These are phyloP conservation scores for Adela reaumurella DNA, from an alignment of 2,888 invertebrate genomes.

Conservation along the genomic window DNA sequence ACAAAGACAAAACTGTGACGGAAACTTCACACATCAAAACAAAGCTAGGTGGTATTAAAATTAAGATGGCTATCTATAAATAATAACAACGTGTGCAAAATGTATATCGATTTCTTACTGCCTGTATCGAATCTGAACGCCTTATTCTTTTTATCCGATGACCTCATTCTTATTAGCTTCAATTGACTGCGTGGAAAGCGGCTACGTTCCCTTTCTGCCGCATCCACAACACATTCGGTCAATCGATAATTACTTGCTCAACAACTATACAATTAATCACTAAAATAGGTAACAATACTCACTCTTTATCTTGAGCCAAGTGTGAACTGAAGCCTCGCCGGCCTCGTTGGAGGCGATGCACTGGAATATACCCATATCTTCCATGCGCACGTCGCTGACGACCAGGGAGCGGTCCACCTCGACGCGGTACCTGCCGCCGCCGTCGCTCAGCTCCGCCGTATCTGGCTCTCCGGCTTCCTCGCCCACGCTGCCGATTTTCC, in stretches of 20 bases:
- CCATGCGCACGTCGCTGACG: slow-evolving; percentile 74
- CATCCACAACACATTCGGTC: slow-evolving; percentile 14
- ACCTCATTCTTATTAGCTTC: slow-evolving; percentile 63
- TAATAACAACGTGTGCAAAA: slow-evolving; percentile 1
- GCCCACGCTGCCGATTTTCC: slow-evolving; percentile 44
- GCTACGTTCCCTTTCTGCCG: slow-evolving; percentile 42
- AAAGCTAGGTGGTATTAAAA: slow-evolving; percentile 1
- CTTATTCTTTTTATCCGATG: slow-evolving; percentile 53
- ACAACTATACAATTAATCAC: not conserved
- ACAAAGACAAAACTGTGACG: too few relatives aligned
- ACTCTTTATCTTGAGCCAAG: slow-evolving; percentile 95
- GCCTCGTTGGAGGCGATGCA: slow-evolving; percentile 89
- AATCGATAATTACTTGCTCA: slow-evolving; percentile 2
- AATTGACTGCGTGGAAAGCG: slow-evolving; percentile 57
- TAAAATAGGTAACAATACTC: slow-evolving; percentile 49
- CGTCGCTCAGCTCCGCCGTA: slow-evolving; percentile 35
- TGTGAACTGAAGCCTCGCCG: slow-evolving; percentile 84
- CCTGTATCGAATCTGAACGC: slow-evolving; percentile 61
- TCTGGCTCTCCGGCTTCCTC: slow-evolving; percentile 37
- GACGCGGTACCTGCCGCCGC: slow-evolving; percentile 65
- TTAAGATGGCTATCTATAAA: slow-evolving; percentile 6
- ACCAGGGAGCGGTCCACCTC: slow-evolving; percentile 79
- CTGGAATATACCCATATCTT: slow-evolving; percentile 93
- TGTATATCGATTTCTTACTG: slow-evolving; percentile 36
- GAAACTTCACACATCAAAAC: slow-evolving; percentile 9